Conservation (phyloP, 2,113 vertebrate genomes). For the Coryphaenoides rupestris region DNA sequence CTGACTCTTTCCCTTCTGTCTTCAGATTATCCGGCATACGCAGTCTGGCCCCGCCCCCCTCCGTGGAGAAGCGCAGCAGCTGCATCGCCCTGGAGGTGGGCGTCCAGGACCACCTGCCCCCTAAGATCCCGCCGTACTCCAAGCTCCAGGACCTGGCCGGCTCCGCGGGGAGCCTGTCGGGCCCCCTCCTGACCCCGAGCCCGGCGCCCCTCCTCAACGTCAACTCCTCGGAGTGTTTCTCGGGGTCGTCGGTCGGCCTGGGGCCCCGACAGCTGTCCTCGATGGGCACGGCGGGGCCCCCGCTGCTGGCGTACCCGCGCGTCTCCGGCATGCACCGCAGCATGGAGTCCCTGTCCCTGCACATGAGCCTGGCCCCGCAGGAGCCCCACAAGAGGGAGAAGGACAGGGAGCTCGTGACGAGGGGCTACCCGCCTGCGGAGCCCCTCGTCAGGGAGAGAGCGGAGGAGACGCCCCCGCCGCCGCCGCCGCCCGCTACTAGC, state of each 20-base stretch:
- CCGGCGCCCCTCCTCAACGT: conserved; percentile 92
- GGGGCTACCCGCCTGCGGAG: conserved; percentile 46
- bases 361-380: conserved; percentile 88
- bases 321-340: conserved; percentile 90
- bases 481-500: too few relatives aligned
- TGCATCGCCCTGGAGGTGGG: conserved; percentile 77
- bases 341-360: conserved; percentile 91
- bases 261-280: conserved; percentile 69
- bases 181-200: conserved; percentile 83
- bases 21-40: conserved; percentile 78
- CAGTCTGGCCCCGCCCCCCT: conserved; percentile 83
- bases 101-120: conserved; percentile 65
- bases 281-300: conserved; percentile 47
- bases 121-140: conserved; percentile 68
- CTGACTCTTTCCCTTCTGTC: not conserved
- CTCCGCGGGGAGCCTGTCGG: conserved; percentile 24
- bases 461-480: conserved; percentile 50
- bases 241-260: conserved; percentile 78
- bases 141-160: conserved; percentile 81
- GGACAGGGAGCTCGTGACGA: conserved; percentile 33
- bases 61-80: conserved; percentile 87
- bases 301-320: conserved; percentile 85
- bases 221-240: conserved; percentile 89
- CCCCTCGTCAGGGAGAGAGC: conserved; percentile 55
- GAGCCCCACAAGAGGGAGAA: conserved; percentile 52